phyloP scores from a whole-genome alignment of 2,888 invertebrate genomes.

The Apocheima hispidaria region DNA sequence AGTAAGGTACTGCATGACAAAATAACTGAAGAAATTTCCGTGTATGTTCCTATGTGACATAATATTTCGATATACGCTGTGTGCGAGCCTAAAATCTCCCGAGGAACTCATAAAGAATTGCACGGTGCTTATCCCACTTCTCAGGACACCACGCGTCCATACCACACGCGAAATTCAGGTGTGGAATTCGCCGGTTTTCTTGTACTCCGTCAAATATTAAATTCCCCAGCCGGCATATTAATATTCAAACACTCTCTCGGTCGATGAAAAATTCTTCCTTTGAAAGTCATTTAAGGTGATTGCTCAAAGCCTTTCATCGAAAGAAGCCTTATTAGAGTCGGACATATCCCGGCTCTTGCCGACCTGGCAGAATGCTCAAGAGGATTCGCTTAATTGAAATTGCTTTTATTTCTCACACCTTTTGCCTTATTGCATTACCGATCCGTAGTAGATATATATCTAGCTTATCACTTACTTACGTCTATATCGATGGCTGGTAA shows the following conservation, averaged over 20 bases:
- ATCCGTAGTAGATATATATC: slow-evolving; percentile 32
- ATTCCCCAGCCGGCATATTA: slow-evolving; percentile 70
- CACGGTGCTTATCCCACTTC: slow-evolving; percentile 54
- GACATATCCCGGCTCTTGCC: slow-evolving; percentile 45
- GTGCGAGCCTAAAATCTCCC: slow-evolving; percentile 41
- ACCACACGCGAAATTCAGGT: slow-evolving; percentile 69
- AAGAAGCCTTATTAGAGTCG: slow-evolving; percentile 51
- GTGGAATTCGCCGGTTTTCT: slow-evolving; percentile 61
- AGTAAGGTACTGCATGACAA: slow-evolving; percentile 34
- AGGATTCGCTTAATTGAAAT: slow-evolving; percentile 49
- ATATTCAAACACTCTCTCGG: slow-evolving; percentile 68
- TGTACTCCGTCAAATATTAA: slow-evolving; percentile 73
- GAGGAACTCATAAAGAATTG: slow-evolving; percentile 64
- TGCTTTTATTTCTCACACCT: slow-evolving; percentile 39
- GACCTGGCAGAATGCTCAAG: slow-evolving; percentile 42
- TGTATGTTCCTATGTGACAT: slow-evolving; percentile 44
- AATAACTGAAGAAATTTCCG: slow-evolving; percentile 33
- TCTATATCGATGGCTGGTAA: slow-evolving; percentile 30
- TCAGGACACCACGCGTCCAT: slow-evolving; percentile 60
- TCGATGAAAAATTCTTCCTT: slow-evolving; percentile 60
- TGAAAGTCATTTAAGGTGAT: slow-evolving; percentile 69
- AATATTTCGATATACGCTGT: slow-evolving; percentile 34
- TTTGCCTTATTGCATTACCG: slow-evolving; percentile 43
- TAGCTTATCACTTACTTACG: slow-evolving; percentile 40
- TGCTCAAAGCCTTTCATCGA: slow-evolving; percentile 66